phyloP scores from a whole-genome alignment of 2,113 vertebrate genomes.

The Zingel zingel region DNA sequence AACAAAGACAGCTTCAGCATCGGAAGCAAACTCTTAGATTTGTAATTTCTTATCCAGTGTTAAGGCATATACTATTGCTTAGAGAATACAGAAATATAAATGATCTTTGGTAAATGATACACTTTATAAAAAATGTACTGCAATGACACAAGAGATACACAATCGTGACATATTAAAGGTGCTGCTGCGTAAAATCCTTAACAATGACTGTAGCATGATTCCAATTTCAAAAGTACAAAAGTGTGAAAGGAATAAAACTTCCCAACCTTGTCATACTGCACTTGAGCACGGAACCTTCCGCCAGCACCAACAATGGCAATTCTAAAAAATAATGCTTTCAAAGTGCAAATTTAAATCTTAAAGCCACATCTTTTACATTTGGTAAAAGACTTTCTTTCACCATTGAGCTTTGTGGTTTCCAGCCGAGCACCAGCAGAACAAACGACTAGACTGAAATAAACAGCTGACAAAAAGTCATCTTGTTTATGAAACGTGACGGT shows the following conservation, averaged over 20 bases:
- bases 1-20: conserved; percentile 48
- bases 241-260: not conserved
- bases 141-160: conserved; percentile 32
- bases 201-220: not conserved
- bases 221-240: not conserved
- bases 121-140: conserved; percentile 54
- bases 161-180: conserved; percentile 44
- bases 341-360: conserved; percentile 63
- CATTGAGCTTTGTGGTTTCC: conserved; percentile 37
- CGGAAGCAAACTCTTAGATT: conserved; percentile 31
- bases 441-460: not conserved
- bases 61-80: conserved; percentile 75
- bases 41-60: conserved; percentile 83
- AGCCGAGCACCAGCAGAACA: conserved; percentile 21
- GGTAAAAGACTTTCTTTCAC: conserved; percentile 8
- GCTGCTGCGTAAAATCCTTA: conserved; percentile 44
- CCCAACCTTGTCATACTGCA: not conserved
- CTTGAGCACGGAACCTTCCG: not conserved
- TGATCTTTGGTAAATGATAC: conserved; percentile 65
- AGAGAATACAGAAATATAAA: conserved; percentile 59
- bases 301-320: conserved; percentile 4
- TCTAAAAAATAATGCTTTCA: conserved; percentile 36
- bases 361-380: conserved; percentile 31
- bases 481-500: conserved; percentile 22
- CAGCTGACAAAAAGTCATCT: no score